These are phyloP conservation scores for Yponomeuta plumbellus DNA, from an alignment of 2,888 invertebrate species.

Conservation along the genomic window DNA sequence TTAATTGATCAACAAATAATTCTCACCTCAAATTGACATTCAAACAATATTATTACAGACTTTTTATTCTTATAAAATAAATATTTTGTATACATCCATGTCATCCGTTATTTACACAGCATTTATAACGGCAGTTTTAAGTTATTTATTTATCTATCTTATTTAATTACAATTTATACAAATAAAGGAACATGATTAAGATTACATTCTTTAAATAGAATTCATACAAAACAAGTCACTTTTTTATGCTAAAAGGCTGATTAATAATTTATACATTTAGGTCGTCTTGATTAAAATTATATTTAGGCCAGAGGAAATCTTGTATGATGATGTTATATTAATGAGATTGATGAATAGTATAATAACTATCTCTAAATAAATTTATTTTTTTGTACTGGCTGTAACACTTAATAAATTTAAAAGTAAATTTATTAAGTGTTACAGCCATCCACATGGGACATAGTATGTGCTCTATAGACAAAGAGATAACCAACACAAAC, in stretches of 20 bases:
- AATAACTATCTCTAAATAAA: too few species aligned
- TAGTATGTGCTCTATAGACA: too few species aligned
- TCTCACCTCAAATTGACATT: constrained; percentile 59
- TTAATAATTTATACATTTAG: not conserved
- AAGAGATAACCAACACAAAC: too few species aligned
- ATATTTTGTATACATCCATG: not conserved
- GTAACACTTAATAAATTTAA: too few species aligned
- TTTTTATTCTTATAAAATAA: constrained; percentile 25
- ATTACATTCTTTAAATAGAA: not conserved
- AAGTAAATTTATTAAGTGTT: not conserved
- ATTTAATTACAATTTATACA: not conserved
- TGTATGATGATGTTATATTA: not conserved
- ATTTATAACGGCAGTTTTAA: constrained; percentile 19
- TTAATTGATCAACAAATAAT: constrained; percentile 67
- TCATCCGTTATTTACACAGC: not conserved
- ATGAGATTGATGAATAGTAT: too few species aligned
- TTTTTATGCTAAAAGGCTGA: not conserved
- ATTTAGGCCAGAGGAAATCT: not conserved
- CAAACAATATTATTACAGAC: constrained; percentile 15
- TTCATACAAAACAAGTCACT: not conserved
- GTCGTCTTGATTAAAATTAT: not conserved
- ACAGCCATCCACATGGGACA: too few species aligned
- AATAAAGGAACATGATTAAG: not conserved
- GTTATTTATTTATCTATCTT: not conserved
- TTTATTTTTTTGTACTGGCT: too few species aligned